Percentiles rank a stretch among this genome's conserved stretches.
These are phyloP conservation scores for Aphaenogaster floridana DNA, from an alignment of 1,140 invertebrate species.

Conservation along the genomic window DNA sequence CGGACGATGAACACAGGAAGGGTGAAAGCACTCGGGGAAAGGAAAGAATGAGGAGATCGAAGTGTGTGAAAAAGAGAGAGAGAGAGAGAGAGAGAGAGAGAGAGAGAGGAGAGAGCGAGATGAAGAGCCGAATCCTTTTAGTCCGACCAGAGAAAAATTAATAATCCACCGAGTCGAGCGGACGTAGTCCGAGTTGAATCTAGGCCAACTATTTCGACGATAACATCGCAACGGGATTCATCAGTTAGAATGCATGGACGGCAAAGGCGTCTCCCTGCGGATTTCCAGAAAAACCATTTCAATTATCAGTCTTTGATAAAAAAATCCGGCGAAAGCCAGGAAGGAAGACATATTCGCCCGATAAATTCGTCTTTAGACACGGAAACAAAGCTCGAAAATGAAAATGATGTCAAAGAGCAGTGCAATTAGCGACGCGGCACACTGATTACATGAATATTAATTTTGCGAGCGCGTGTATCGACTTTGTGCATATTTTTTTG, in stretches of 20 bases:
- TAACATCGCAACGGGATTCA: conserved; percentile 74
- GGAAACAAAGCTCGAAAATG: conserved; percentile 31
- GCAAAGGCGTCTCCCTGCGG: conserved; percentile 63
- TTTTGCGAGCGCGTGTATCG: conserved; percentile 22
- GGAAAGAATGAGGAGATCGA: conserved; percentile 56
- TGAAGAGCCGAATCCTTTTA: conserved; percentile 70
- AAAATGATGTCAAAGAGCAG: conserved; percentile 66
- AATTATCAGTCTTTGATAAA: conserved; percentile 72
- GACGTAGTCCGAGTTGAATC: conserved; percentile 68
- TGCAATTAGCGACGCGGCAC: conserved; percentile 59
- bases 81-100: conserved; percentile 9
- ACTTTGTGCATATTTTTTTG: conserved; percentile 1
- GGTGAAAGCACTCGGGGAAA: neutral
- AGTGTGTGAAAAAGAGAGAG: neutral
- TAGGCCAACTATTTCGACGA: conserved; percentile 76
- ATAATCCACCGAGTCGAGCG: conserved; percentile 73
- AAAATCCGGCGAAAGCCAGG: neutral
- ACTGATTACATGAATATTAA: conserved; percentile 71
- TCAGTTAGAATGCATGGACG: conserved; percentile 72
- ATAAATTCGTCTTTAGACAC: conserved; percentile 28
- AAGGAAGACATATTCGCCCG: conserved; percentile 9
- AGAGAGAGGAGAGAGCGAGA: conserved; percentile 20
- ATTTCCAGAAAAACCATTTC: conserved; percentile 64
- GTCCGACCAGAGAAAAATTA: conserved; percentile 72
- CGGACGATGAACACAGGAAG: conserved; percentile 38